phyloP scores from a whole-genome alignment of 2,113 vertebrate species.

The Hystrix brachyura region DNA sequence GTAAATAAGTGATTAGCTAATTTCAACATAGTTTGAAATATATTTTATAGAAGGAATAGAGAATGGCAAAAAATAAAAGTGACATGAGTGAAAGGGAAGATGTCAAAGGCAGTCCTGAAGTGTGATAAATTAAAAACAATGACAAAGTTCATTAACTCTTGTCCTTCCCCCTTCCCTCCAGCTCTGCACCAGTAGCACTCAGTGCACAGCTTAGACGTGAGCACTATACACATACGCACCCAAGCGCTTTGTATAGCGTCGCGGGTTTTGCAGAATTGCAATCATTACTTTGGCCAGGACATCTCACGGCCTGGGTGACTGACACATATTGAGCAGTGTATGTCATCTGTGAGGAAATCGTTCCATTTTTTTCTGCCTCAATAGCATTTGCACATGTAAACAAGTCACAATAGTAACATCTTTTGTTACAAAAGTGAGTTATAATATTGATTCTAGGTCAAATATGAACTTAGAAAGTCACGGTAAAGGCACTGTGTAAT shows the following conservation, averaged over 20 bases:
- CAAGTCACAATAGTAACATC: not conserved
- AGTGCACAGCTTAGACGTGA: not conserved
- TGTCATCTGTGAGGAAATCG: not conserved
- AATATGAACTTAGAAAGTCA: not conserved
- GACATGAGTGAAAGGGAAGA: not conserved
- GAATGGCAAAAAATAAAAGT: not conserved
- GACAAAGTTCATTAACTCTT: not conserved
- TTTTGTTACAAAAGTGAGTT: not conserved
- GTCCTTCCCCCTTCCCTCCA: not conserved
- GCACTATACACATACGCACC: not conserved
- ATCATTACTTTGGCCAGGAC: not conserved
- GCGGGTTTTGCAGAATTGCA: not conserved
- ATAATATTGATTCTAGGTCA: not conserved
- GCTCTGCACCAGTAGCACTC: not conserved
- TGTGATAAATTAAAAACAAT: not conserved
- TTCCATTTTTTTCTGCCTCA: not conserved
- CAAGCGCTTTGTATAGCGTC: not conserved
- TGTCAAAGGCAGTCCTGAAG: not conserved
- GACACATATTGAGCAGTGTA: not conserved
- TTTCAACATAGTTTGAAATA: not conserved
- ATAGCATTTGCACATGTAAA: not conserved
- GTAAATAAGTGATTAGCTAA: not conserved
- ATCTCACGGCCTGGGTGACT: not conserved
- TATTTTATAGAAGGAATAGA: not conserved
- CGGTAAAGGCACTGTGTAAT: not conserved